phyloP scores from a whole-genome alignment of 2,113 vertebrate genomes.

The Cyanoramphus novaezelandiae region DNA sequence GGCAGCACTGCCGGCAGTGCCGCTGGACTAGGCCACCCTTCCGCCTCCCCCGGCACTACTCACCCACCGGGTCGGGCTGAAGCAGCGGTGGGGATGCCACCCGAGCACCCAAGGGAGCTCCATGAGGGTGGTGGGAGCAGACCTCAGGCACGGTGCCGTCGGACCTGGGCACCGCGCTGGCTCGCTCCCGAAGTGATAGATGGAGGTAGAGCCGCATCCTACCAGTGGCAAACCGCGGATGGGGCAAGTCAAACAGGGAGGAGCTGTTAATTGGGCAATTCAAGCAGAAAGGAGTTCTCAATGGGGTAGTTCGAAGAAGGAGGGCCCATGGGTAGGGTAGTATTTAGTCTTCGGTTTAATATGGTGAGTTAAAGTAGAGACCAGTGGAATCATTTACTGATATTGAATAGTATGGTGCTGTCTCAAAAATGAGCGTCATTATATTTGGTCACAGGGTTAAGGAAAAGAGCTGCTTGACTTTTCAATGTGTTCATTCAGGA shows the following conservation, averaged over 20 bases:
- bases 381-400: not conserved
- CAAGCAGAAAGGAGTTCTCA: fast-evolving
- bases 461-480: not conserved
- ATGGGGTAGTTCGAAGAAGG: no score
- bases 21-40: no score
- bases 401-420: not conserved
- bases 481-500: not conserved
- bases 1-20: not conserved
- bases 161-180: fast-evolving
- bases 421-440: fast-evolving
- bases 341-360: not conserved
- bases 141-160: fast-evolving
- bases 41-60: not conserved
- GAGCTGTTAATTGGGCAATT: not conserved
- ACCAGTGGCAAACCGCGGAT: fast-evolving
- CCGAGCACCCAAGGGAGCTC: not conserved
- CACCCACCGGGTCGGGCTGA: not conserved
- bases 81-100: not conserved
- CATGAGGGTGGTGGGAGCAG: fast-evolving
- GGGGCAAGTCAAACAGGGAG: not conserved
- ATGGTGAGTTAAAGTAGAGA: not conserved
- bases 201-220: not conserved
- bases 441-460: not conserved
- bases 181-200: fast-evolving
- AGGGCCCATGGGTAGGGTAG: fast-evolving